Base-by-base conservation (phyloP, 2,113 vertebrate genomes). In the Megaceryle maxima region DNA sequence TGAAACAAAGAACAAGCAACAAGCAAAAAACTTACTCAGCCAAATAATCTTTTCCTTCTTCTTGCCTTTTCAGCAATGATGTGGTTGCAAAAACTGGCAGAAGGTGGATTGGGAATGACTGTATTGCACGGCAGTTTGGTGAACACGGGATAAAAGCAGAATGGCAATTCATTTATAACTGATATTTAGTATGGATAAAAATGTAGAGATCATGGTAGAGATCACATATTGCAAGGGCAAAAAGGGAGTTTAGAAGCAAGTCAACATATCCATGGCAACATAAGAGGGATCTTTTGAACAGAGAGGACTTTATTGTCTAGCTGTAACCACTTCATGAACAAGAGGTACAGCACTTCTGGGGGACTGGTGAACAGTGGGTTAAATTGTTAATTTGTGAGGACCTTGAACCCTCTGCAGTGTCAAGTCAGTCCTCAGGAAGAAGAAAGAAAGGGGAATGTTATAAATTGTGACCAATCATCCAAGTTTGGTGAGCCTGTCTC, bases 241-340 rank as follows among this genome's bases (percentile, higher is more conserved):
- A 70, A 70, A 37, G 19, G 31, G 51, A 82, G 24, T 94, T 88
- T 69, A 72, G 74, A 81, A 92, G 60, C 24, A 56, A 57, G 22
- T 60, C 28, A 13, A 64, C 55, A 95, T 91, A 95, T 76, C 91
- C 89, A 83, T 92, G 87, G 89, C 77, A 95, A 96, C 91, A 44
- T n/a, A 60, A 35, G 63, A 90, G 55, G 72, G 60, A 90, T 86
- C 50, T 80, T 74, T 77, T 51, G 35, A 77, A 86, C 37, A 87
- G 56, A 77, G 48, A 68, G 31, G 35, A 76, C 26, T 80, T 87
- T 22, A 57, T 85, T 94, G 19, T 56, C 57, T 41, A 63, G 69
- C 18, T 74, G 13, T 82, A 60, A 37, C 9, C 72, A 51, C 62
- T 48, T 78, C 14, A 25, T 10, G 48, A 78, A 21, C n/a, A 77